phyloP scores from a whole-genome alignment of 2,888 invertebrate genomes.

The Invenusta paracnida region DNA sequence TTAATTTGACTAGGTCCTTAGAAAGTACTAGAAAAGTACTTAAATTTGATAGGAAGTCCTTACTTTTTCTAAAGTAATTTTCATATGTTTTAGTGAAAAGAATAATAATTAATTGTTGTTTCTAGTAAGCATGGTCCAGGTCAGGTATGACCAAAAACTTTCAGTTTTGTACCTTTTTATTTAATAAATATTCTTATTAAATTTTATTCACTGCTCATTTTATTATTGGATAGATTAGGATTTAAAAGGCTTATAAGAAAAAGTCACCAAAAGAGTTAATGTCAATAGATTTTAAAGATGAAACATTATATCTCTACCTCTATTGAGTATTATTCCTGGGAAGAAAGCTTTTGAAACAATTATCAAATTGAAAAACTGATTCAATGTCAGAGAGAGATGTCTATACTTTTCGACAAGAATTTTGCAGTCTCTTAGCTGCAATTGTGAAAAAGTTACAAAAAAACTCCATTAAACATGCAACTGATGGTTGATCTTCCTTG shows the following conservation, averaged over 20 bases:
- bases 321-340: not conserved
- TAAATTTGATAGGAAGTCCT: not conserved
- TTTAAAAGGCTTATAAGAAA: too few species aligned
- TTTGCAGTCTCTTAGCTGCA: not conserved
- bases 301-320: not conserved
- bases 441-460: not conserved
- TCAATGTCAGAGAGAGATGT: not conserved
- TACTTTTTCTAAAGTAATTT: too few species aligned
- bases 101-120: too few species aligned
- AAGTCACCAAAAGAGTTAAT: too few species aligned
- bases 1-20: not conserved
- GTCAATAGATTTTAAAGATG: not conserved
- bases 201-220: not conserved
- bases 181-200: too few species aligned
- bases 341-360: not conserved
- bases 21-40: not conserved
- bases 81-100: too few species aligned
- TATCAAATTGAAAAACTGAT: not conserved
- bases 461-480: not conserved
- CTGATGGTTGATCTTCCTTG: not conserved
- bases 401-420: not conserved
- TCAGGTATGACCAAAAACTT: too few species aligned
- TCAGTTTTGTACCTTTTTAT: too few species aligned
- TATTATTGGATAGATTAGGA: too few species aligned
- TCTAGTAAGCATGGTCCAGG: too few species aligned